Base-by-base conservation (phyloP, 92 coral and sea anemone genomes). In the Micromussa lordhowensis region DNA sequence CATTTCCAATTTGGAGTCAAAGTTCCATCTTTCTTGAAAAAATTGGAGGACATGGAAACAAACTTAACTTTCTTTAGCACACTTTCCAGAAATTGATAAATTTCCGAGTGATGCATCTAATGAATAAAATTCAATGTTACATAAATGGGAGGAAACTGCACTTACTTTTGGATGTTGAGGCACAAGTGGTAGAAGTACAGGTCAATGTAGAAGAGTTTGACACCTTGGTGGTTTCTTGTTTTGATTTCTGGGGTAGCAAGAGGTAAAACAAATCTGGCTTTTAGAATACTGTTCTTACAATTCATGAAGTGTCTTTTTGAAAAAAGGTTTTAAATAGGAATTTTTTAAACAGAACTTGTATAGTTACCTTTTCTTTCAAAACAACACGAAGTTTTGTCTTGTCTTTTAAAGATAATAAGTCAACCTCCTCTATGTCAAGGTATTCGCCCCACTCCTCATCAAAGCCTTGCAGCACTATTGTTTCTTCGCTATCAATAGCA, bases 341-440 rank as follows among this genome's bases (percentile, higher is more conserved):
- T 71, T 71, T 71, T 10, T 71, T 71, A 71, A 71, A 71, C 76
- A n/a, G 35, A 4, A 71, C n/a, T 10, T 3, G n/a, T 71, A 71
- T 10, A 30, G 35, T 71, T 71, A 30, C 76, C 76, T n/a, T n/a
- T n/a, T 80, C 84, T 30, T 58, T 80, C 51, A 80, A 58, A 30
- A 58, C 32, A 58, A 80, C 73, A 35, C 84, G 84, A 32, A 80
- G 29, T 73, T 38, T 80, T 80, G 24, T 73, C 84, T 81, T 81
- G 85, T 63, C 85, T 81, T 66, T 86, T 40, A 79, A 21, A 73
- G 81, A 85, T 14, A 40, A 55, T 19, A 85, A 74, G 72, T 75
- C 88, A n/a, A n/a, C n/a, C n/a, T n/a, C n/a, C n/a, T n/a, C n/a
- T n/a, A n/a, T n/a, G n/a, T n/a, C n/a, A n/a, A n/a, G n/a, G n/a